Base-by-base conservation (phyloP, 2,797 vertebrate species). In the Microhierax caerulescens region DNA sequence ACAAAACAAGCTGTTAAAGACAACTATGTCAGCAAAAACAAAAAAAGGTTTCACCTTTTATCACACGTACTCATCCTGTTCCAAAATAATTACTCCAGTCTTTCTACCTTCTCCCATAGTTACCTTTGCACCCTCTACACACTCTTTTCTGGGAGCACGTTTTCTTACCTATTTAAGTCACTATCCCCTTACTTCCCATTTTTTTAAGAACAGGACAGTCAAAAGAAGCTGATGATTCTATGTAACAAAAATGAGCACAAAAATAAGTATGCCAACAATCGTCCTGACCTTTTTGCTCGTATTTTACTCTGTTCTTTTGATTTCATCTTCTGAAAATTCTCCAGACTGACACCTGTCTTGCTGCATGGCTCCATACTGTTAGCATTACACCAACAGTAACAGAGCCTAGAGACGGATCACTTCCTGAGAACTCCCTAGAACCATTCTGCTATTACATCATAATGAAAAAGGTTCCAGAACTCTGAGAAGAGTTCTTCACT, bases 1-100 rank as follows among this genome's bases (percentile, higher is more conserved):
- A 72, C 37, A 34, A 90, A 90, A 80, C 7, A 73, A 59, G 8
- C 9, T 79, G 25, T 13, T 12, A 3, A 67, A 88, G 82, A 63
- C 39, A 91, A 20, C 37, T 50, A 8, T 6, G 14, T 23, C 27
- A 61, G 34, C 2, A 68, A 68, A 73, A 92, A 25, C 82, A 39
- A 43, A 47, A 24, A 30, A 13, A 11, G 2, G 20, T 45, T 85
- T 68, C 6, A 34, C 45, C 13, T 80, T 87, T 75, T 57, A 64
- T 32, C 50, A 41, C 0, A 0, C 30, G 25, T 51, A 59, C 8
- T 85, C 36, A 69, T 19, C 11, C 34, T 65, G 34, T 41, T 77
- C 41, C 57, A 84, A 93, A 83, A 80, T 37, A 67, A 56, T 53
- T 53, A 85, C 34, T 67, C 24, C 37, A 30, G 3, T 72, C 53